Evolutionary conservation across 2,797 vertebrate species (phyloP).

Genomic region (Danio albolineatus): DNA sequence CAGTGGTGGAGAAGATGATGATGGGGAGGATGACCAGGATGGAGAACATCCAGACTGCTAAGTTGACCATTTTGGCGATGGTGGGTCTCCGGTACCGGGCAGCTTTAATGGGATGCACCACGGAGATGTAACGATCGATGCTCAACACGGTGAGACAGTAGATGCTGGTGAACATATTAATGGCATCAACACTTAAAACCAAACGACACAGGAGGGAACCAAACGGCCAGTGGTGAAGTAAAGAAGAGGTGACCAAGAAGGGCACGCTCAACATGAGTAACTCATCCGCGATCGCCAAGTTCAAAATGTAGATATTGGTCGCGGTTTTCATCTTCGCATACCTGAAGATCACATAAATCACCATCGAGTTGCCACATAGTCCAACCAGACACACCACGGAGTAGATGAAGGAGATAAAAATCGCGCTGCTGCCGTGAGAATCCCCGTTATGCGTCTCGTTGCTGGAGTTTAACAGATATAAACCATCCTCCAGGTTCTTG

Average conservation of each 20-base stretch:
- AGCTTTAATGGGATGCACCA: slow-evolving; percentile 91
- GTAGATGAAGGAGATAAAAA: slow-evolving; percentile 92
- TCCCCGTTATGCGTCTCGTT: slow-evolving; percentile 83
- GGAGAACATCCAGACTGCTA: slow-evolving; percentile 89
- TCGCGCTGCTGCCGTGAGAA: slow-evolving; percentile 86
- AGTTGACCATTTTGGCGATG: slow-evolving; percentile 89
- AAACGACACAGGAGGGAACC: slow-evolving; percentile 88
- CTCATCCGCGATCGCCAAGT: slow-evolving; percentile 90
- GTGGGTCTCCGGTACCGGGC: slow-evolving; percentile 89
- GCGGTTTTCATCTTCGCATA: slow-evolving; percentile 94
- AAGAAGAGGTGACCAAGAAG: slow-evolving; percentile 88
- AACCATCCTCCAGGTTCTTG: slow-evolving; percentile 61
- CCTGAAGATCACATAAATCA: slow-evolving; percentile 91
- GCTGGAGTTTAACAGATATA: slow-evolving; percentile 73
- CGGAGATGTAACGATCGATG: slow-evolving; percentile 89
- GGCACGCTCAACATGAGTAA: slow-evolving; percentile 93
- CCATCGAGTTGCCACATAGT: slow-evolving; percentile 91
- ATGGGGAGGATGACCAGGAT: slow-evolving; percentile 90
- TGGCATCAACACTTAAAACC: slow-evolving; percentile 90
- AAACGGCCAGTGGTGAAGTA: slow-evolving; percentile 91
- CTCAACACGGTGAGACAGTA: slow-evolving; percentile 91
- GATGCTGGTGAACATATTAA: slow-evolving; percentile 95
- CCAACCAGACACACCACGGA: slow-evolving; percentile 91
- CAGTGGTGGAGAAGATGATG: slow-evolving; percentile 87
- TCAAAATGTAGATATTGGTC: slow-evolving; percentile 91